phyloP scores from a whole-genome alignment of 2,797 vertebrate species.

The Hemibagrus guttatus region DNA sequence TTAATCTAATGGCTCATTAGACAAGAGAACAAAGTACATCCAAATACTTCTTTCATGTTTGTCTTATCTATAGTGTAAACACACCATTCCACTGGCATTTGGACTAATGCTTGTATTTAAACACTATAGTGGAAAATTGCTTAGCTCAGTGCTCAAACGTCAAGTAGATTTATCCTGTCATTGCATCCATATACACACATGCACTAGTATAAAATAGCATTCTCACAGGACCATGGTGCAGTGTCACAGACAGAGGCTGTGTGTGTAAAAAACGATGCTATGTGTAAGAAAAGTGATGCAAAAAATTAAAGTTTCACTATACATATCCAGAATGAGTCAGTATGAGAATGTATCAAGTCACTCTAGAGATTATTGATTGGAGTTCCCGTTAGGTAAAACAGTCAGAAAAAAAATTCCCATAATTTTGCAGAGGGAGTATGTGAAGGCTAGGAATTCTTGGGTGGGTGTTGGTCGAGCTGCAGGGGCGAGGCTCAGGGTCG shows the following conservation, averaged over 20 bases:
- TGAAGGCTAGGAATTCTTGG: constrained; percentile 40
- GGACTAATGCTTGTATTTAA: not conserved
- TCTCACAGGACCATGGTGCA: not conserved
- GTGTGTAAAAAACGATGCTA: not conserved
- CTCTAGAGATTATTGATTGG: not conserved
- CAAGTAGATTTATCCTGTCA: not conserved
- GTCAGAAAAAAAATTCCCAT: constrained; percentile 16
- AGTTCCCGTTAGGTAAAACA: constrained; percentile 3
- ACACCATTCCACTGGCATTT: not conserved
- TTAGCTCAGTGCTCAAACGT: not conserved
- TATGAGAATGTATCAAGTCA: not conserved
- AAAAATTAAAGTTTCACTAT: not conserved
- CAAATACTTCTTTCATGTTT: not conserved
- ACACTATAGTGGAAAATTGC: not conserved
- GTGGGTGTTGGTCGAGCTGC: constrained; percentile 45
- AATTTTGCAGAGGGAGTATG: constrained; percentile 13
- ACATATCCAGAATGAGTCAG: not conserved
- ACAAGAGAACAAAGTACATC: not conserved
- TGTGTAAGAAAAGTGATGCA: not conserved
- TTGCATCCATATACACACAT: not conserved
- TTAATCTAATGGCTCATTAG: not conserved
- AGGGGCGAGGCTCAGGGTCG: constrained; percentile 29
- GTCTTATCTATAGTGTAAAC: not conserved
- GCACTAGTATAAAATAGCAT: not conserved
- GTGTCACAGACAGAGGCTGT: not conserved